Evolutionary conservation across 2,888 invertebrate species (phyloP).

Genomic region (Erebia epiphron): DNA sequence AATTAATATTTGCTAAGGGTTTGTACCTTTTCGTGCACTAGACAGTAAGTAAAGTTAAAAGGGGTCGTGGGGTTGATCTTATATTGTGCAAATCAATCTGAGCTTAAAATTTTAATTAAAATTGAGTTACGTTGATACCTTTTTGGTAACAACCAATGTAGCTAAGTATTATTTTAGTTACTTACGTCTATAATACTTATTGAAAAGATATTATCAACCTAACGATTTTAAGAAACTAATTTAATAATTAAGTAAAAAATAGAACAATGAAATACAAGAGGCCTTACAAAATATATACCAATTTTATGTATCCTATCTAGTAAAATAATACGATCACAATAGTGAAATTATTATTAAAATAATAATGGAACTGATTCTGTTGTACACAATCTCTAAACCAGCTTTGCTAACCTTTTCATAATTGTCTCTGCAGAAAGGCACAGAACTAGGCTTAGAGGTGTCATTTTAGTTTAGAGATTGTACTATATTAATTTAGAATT

Average conservation of each 20-base stretch:
- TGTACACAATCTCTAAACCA: too few species aligned
- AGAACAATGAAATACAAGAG: slow-evolving; percentile 1
- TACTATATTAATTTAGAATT: too few species aligned
- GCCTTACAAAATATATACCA: not conserved
- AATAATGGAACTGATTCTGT: too few species aligned
- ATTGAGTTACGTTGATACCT: not conserved
- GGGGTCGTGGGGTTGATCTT: not conserved
- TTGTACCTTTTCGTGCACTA: slow-evolving; percentile 14
- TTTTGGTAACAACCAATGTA: not conserved
- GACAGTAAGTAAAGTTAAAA: slow-evolving; percentile 7
- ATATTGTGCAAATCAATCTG: slow-evolving; percentile 1
- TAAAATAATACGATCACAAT: not conserved
- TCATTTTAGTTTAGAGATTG: too few species aligned
- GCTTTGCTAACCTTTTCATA: too few species aligned
- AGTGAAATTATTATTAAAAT: not conserved
- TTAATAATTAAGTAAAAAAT: not conserved
- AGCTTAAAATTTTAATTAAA: slow-evolving; percentile 23
- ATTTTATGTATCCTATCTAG: not conserved
- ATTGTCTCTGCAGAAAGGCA: too few species aligned
- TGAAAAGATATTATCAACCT: too few species aligned
- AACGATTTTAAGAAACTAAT: not conserved
- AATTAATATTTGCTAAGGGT: slow-evolving; percentile 33
- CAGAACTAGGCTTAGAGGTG: too few species aligned
- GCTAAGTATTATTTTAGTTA: too few species aligned
- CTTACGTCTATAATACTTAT: too few species aligned